These are phyloP conservation scores for Sebastes hopkinsi DNA, from an alignment of 2,797 vertebrate genomes.

Conservation along the genomic window DNA sequence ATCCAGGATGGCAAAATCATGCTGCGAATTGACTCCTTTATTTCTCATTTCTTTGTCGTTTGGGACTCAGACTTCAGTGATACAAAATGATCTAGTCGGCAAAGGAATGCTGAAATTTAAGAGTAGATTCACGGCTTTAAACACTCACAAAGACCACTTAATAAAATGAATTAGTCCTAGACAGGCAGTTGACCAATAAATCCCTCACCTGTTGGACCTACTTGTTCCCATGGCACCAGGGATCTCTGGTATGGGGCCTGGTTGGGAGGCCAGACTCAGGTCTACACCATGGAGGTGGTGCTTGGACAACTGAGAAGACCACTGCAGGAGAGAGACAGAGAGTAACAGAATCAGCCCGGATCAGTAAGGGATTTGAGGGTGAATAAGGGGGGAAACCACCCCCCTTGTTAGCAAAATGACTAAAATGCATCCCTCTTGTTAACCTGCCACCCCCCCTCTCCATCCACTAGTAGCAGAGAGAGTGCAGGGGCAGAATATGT, in stretches of 20 bases:
- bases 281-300: slow-evolving; percentile 33
- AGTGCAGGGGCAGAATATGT: background rate
- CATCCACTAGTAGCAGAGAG: background rate
- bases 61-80: background rate
- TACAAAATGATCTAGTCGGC: background rate
- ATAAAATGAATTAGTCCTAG: background rate
- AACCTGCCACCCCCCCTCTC: background rate
- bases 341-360: background rate
- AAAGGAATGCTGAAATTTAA: background rate
- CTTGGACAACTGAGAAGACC: slow-evolving; percentile 9
- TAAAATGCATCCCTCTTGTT: background rate
- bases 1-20: background rate
- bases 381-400: background rate
- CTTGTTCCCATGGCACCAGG: slow-evolving; percentile 85
- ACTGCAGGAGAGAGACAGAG: slow-evolving; percentile 24
- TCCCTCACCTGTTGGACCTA: slow-evolving; percentile 84
- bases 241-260: slow-evolving; percentile 36
- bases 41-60: background rate
- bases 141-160: background rate
- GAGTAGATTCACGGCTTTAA: background rate
- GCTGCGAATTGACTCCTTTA: background rate
- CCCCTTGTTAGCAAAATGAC: background rate
- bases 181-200: background rate
- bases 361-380: rapidly evolving
- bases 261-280: slow-evolving; percentile 45